These are phyloP conservation scores for Conops quadrifasciatus DNA, from an alignment of 2,888 invertebrate genomes.

Conservation along the genomic window DNA sequence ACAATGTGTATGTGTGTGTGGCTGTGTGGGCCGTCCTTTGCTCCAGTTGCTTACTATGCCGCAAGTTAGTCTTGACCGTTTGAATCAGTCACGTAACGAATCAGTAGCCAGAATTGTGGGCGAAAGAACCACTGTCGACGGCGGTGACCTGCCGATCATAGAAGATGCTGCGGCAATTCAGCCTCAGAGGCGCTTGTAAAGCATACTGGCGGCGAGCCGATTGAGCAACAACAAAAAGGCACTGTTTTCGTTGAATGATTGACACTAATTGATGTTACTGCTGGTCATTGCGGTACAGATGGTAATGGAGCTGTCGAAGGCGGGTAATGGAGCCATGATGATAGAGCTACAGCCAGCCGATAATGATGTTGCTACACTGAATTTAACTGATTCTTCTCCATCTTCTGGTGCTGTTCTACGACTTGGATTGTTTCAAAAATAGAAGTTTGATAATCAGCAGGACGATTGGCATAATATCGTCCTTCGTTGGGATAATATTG, in stretches of 20 bases:
- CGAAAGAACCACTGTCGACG: slow-evolving; percentile 7
- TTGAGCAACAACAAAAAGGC: background rate
- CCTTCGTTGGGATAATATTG: too few relatives aligned
- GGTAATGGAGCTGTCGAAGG: too few relatives aligned
- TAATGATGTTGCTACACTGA: too few relatives aligned
- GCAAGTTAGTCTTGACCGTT: slow-evolving; percentile 2
- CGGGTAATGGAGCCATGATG: too few relatives aligned
- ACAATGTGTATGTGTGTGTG: too few relatives aligned
- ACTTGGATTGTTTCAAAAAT: too few relatives aligned
- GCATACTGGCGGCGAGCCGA: slow-evolving; percentile 1
- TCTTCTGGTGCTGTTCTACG: too few relatives aligned
- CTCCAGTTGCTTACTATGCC: background rate
- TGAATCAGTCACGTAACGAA: slow-evolving; percentile 26
- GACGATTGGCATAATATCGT: too few relatives aligned
- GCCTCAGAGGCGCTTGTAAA: background rate
- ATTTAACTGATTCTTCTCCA: too few relatives aligned
- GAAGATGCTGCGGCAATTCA: slow-evolving; percentile 10
- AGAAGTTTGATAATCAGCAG: too few relatives aligned
- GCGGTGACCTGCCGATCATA: background rate
- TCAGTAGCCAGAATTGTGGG: slow-evolving; percentile 23
- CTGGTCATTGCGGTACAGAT: background rate
- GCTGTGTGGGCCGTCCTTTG: too few relatives aligned
- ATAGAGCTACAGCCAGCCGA: too few relatives aligned
- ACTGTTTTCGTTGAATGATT: slow-evolving; percentile 6
- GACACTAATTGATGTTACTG: slow-evolving; percentile 4